These are phyloP conservation scores for Dicyrtoma fusca DNA, from an alignment of 2,888 invertebrate genomes.

Conservation along the genomic window DNA sequence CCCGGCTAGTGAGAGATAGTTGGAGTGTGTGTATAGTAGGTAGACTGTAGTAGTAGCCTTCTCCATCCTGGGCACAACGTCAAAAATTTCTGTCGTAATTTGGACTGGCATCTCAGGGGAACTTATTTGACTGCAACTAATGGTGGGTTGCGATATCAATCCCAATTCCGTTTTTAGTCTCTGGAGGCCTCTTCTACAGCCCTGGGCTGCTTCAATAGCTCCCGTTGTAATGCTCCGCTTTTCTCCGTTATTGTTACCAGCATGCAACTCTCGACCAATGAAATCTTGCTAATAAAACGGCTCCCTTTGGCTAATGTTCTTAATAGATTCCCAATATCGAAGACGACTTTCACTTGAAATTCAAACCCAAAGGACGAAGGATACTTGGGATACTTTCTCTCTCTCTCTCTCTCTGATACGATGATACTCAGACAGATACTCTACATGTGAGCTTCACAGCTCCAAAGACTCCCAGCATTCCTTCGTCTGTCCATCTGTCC, in stretches of 20 bases:
- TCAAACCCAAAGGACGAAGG: conserved; percentile 6
- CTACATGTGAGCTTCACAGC: no score
- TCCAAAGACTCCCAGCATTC: no score
- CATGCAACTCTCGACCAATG: conserved; percentile 54
- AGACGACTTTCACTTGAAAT: conserved; percentile 34
- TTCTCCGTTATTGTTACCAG: conserved; percentile 55
- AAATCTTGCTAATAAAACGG: conserved; percentile 52
- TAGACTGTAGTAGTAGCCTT: conserved; percentile 13
- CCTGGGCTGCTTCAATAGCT: conserved; percentile 50
- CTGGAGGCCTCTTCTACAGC: conserved; percentile 53
- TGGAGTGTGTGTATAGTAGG: conserved; percentile 1
- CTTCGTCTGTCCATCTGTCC: no score
- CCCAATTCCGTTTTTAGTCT: conserved; percentile 56
- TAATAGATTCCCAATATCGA: conserved; percentile 54
- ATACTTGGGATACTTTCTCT: no score
- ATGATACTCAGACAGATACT: no score
- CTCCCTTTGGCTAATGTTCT: conserved; percentile 54
- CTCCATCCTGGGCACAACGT: conserved; percentile 44
- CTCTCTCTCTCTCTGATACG: no score
- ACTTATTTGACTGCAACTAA: conserved; percentile 57
- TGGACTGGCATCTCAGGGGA: conserved; percentile 57
- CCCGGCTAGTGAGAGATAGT: conserved; percentile 18
- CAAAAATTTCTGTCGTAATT: conserved; percentile 57
- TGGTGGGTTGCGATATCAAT: conserved; percentile 57
- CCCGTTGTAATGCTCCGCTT: conserved; percentile 38